These are phyloP conservation scores for Torymus auratus DNA, from an alignment of 2,888 invertebrate genomes.

Conservation along the genomic window DNA sequence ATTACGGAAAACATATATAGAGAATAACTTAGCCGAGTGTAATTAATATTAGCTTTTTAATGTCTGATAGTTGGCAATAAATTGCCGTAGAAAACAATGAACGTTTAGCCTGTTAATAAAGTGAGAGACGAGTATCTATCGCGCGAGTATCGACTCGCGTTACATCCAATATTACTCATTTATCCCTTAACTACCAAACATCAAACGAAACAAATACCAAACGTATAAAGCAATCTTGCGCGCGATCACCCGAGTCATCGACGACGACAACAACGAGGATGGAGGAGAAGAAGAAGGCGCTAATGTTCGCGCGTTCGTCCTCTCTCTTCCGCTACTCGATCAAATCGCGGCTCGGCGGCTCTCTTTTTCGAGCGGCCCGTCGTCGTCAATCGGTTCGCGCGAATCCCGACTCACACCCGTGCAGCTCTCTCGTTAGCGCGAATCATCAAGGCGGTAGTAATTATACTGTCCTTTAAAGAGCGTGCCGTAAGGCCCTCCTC, in stretches of 20 bases:
- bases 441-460: conserved; percentile 43
- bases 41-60: conserved; percentile 30
- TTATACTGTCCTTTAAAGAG: conserved; percentile 20
- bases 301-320: conserved; percentile 15
- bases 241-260: conserved; percentile 5
- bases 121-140: conserved; percentile 13
- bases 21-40: conserved; percentile 29
- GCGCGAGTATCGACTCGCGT: conserved; percentile 14
- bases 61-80: conserved; percentile 31
- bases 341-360: conserved; percentile 31
- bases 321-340: conserved; percentile 6
- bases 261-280: neutral
- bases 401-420: conserved; percentile 50
- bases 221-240: conserved; percentile 22
- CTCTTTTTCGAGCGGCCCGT: neutral
- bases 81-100: neutral
- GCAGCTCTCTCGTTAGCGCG: conserved; percentile 30
- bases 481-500: neutral
- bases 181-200: conserved; percentile 34
- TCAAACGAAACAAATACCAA: conserved; percentile 38
- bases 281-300: conserved; percentile 7
- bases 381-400: conserved; percentile 58
- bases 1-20: too few species aligned
- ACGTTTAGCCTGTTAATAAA: conserved; percentile 15
- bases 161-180: conserved; percentile 6